These are phyloP conservation scores for Plestiodon gilberti DNA, from an alignment of 2,113 vertebrate genomes.

Conservation along the genomic window DNA sequence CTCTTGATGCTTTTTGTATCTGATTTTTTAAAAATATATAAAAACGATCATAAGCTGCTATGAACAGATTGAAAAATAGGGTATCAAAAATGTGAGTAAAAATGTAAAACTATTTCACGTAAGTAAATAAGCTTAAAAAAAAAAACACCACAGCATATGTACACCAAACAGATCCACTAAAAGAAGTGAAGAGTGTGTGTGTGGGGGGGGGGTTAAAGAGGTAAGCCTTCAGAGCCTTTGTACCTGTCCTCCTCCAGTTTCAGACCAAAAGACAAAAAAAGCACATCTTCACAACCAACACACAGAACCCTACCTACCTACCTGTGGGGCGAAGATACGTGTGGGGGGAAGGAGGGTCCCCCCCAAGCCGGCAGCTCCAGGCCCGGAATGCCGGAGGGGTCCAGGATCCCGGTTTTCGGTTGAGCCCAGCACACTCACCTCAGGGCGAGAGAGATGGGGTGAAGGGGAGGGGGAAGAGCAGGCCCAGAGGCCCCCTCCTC, in stretches of 20 bases:
- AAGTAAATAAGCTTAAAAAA: no score
- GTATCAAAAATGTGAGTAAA: no score
- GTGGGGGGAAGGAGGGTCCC: conserved; percentile 3
- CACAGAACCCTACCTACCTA: background rate
- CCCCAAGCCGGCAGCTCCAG: conserved; percentile 33
- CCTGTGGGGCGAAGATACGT: background rate
- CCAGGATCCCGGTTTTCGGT: background rate
- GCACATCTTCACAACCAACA: background rate
- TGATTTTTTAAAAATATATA: no score
- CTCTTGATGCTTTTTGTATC: background rate
- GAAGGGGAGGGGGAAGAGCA: background rate
- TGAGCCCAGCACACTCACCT: background rate
- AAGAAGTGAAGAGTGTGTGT: no score
- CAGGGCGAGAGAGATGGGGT: no score
- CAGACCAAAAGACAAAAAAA: background rate
- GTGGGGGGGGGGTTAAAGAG: no score
- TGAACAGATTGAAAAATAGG: no score
- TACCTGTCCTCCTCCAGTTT: no score
- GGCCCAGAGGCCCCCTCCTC: background rate
- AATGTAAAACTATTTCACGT: background rate
- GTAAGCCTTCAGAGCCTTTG: no score
- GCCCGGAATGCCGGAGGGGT: background rate
- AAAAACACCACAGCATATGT: no score
- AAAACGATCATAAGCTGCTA: background rate
- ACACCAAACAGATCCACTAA: no score